Percentiles rank a stretch among this genome's conserved stretches.
Evolutionary conservation across 2,888 invertebrate genomes (phyloP).

Genomic region (Phalera bucephala): DNA sequence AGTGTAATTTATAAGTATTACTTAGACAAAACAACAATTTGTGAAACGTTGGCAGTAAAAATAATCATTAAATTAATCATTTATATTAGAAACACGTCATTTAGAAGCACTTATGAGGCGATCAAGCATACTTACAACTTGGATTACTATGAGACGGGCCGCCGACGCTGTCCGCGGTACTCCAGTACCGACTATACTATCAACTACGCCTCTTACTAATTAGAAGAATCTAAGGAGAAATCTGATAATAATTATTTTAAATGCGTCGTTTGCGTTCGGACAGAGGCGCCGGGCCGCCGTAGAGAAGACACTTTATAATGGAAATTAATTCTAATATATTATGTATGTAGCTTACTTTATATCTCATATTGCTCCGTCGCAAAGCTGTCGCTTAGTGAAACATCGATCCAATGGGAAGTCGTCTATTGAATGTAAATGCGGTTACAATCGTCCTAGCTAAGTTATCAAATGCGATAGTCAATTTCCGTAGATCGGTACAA

Average conservation of each 20-base stretch:
- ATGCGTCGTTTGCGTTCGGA: constrained; percentile 47
- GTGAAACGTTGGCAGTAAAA: constrained; percentile 78
- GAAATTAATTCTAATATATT: constrained; percentile 70
- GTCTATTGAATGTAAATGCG: constrained; percentile 66
- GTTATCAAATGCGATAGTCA: constrained; percentile 57
- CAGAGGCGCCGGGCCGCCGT: constrained; percentile 47
- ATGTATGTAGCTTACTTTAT: constrained; percentile 64
- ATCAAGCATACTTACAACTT: constrained; percentile 74
- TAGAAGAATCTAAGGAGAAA: constrained; percentile 61
- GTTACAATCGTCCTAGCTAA: constrained; percentile 51
- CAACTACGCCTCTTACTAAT: constrained; percentile 34
- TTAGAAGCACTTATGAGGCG: constrained; percentile 77
- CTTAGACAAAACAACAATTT: constrained; percentile 68
- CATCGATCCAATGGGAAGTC: constrained; percentile 52
- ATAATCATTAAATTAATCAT: constrained; percentile 48
- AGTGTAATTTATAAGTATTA: constrained; percentile 54
- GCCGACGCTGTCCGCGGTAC: constrained; percentile 42
- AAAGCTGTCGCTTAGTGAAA: constrained; percentile 50
- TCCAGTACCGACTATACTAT: constrained; percentile 26
- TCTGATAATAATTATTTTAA: constrained; percentile 58
- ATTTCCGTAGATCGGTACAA: constrained; percentile 60
- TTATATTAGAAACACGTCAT: constrained; percentile 61
- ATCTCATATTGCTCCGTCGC: constrained; percentile 41
- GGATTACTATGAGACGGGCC: constrained; percentile 36
- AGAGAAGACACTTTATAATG: constrained; percentile 69